Evolutionary conservation across 2,113 vertebrate species (phyloP), one percentile per base, ranked within the genome.

Genomic region (Alectura lathami): DNA sequence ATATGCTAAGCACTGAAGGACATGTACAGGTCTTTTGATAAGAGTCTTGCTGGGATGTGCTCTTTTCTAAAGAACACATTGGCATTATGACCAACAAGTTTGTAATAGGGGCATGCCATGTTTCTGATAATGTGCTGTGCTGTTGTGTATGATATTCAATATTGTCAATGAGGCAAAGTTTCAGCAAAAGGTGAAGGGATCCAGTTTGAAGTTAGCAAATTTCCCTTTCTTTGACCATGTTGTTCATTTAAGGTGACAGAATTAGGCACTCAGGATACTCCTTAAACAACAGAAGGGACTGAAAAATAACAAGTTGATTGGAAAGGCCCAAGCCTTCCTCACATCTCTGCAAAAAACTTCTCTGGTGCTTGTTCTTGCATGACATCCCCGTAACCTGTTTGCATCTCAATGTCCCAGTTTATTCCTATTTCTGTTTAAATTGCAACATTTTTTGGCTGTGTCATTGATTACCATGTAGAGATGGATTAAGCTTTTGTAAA

Each of bases 21-120:
- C 75, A 26, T 2, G 20, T 64, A 16, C 20, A 34, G 38, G 5
- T 86, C 38, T 83, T 86, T 70, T 63, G 42, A 29, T 48, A 42
- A 42, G 30, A 42, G 34, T 36, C 77, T 87, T 91, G 16, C 43
- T 88, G 15, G 60, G 48, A 45, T 83, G 17, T 40, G 6, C 82
- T 67, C 42, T 83, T 51, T 89, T 48, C 43, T 91, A 60, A 82
- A 40, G 90, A 88, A 45, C n/a, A n/a, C n/a, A n/a, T n/a, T 48
- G 38, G 17, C 32, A 13, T 70, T 60, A 29, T 57, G 50, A 69
- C 59, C 15, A 26, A 51, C 53, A 90, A 74, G 17, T 36, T 90
- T 7, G 13, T 75, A 51, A 43, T 83, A 54, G 24, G 48, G 78
- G 27, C 62, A 16, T 74, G 12, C 50, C 73, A 9, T 85, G 23